These are phyloP conservation scores for Mythimna ferrago DNA, from an alignment of 2,888 invertebrate species.

Conservation along the genomic window DNA sequence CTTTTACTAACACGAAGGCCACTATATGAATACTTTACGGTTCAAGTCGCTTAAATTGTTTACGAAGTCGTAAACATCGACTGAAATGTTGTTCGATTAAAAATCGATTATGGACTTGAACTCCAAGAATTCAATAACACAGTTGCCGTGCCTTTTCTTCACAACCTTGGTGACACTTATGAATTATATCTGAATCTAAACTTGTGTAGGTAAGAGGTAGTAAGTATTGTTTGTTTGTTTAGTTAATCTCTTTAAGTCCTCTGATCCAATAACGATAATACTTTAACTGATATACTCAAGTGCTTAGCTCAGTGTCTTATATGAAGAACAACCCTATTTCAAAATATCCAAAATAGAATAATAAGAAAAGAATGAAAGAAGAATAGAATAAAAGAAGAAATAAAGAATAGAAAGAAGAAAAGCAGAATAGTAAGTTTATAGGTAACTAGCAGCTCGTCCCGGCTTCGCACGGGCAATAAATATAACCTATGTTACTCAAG, in stretches of 20 bases:
- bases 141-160: constrained; percentile 1
- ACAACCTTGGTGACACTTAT: neutral
- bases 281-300: neutral
- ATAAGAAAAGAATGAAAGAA: too few species aligned
- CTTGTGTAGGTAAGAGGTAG: neutral
- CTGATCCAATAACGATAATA: neutral
- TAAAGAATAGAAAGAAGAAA: too few species aligned
- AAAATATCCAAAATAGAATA: too few species aligned
- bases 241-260: neutral
- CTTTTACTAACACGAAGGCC: neutral
- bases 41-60: constrained; percentile 5
- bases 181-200: constrained; percentile 3
- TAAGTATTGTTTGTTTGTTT: neutral
- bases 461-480: too few species aligned
- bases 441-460: too few species aligned
- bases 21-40: neutral
- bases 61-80: neutral
- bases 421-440: too few species aligned
- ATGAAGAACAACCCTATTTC: too few species aligned
- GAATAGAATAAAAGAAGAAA: too few species aligned
- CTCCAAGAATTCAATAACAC: constrained; percentile 14
- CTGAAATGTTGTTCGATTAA: constrained; percentile 9
- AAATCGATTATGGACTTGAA: constrained; percentile 22
- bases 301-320: neutral
- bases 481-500: too few species aligned